A percentile compares a stretch with the other conserved stretches of the same genome.
phyloP scores from a whole-genome alignment of 2,888 invertebrate genomes.

The Polydrusus tereticollis region DNA sequence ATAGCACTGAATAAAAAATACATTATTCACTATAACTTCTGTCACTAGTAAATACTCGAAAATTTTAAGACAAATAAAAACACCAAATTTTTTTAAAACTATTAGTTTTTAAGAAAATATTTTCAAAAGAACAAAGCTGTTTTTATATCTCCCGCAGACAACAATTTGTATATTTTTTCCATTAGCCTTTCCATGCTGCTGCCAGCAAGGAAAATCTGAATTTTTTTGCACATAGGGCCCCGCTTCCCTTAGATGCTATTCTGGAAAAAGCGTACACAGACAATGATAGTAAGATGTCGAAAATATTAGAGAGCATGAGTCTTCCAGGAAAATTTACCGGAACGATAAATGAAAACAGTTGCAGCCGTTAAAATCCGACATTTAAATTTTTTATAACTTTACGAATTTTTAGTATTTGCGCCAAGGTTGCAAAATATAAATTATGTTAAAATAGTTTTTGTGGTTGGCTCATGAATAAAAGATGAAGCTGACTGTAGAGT shows the following conservation, averaged over 20 bases:
- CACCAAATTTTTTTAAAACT: too few species aligned
- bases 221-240: slow-evolving; percentile 30
- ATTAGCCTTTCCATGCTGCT: slow-evolving; percentile 36
- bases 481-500: too few species aligned
- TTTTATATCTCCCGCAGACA: slow-evolving; percentile 14
- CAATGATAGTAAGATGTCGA: slow-evolving; percentile 30
- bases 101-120: neutral
- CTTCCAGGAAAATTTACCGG: neutral
- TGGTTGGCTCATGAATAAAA: too few species aligned
- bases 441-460: too few species aligned
- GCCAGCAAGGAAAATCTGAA: slow-evolving; percentile 37
- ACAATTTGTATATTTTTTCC: slow-evolving; percentile 47
- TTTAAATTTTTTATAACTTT: too few species aligned
- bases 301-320: slow-evolving; percentile 13
- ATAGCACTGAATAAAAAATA: too few species aligned
- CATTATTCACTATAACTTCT: too few species aligned
- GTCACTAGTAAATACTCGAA: too few species aligned
- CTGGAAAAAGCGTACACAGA: slow-evolving; percentile 29
- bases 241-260: slow-evolving; percentile 31
- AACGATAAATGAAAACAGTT: slow-evolving; percentile 8
- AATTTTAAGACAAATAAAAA: too few species aligned
- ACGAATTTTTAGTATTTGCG: too few species aligned
- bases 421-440: too few species aligned
- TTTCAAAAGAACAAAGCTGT: too few species aligned
- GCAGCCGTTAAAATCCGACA: neutral